Percentiles rank a stretch among this genome's conserved stretches.
phyloP scores from a whole-genome alignment of 30 jellyfish, hydroid and myxozoan genomes.

The Cassiopea andromeda region DNA sequence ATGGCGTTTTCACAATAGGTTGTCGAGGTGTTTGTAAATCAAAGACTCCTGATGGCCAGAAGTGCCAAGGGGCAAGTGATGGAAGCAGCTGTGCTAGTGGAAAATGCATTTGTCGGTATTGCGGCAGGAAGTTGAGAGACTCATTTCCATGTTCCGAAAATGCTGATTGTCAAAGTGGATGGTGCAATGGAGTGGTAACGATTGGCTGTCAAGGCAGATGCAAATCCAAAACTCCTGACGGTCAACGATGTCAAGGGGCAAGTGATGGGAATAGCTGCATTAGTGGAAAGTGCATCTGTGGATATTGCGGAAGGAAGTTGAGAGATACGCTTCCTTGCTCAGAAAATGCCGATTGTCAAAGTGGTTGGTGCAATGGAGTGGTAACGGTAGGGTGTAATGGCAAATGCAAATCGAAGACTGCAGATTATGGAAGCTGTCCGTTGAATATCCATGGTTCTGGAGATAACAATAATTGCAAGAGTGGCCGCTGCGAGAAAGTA shows the following conservation, averaged over 20 bases:
- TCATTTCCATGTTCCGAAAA: neutral
- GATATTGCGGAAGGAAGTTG: conserved; percentile 38
- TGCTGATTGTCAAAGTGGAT: neutral
- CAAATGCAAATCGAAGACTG: neutral
- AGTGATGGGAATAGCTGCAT: conserved; percentile 15
- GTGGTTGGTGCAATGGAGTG: conserved; percentile 22
- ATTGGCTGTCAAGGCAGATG: neutral
- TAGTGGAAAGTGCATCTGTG: conserved; percentile 31
- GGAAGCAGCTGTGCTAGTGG: neutral
- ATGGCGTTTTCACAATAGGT: neutral
- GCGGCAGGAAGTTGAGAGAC: neutral
- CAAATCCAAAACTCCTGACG: neutral
- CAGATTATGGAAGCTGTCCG: conserved; percentile 13
- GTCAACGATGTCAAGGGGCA: conserved; percentile 1
- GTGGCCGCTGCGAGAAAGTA: conserved; percentile 43
- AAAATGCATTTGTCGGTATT: neutral
- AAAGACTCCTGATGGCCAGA: neutral
- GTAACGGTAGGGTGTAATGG: conserved; percentile 17
- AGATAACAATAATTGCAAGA: conserved; percentile 14
- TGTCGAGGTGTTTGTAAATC: neutral
- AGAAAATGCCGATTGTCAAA: conserved; percentile 12
- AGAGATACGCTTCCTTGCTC: neutral
- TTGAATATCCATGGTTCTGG: conserved; percentile 16
- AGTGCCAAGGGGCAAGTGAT: neutral
- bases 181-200: neutral